Conservation (phyloP, 2,797 vertebrate genomes). For the Lates japonicus region DNA sequence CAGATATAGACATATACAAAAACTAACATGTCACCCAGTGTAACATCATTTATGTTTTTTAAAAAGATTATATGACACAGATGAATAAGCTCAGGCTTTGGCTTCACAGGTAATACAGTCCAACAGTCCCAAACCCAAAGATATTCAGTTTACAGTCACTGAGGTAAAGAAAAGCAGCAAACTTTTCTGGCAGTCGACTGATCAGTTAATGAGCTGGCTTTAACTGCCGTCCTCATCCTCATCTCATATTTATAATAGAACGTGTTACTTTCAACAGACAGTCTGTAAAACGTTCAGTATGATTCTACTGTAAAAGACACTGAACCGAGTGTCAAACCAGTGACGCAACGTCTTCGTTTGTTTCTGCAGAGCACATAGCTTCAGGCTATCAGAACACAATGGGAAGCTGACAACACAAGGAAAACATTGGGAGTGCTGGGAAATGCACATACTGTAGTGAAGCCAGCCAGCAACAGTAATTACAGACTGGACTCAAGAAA, state of each 20-base stretch:
- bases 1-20: background rate
- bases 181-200: background rate
- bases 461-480: conserved; percentile 77
- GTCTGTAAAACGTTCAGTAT: background rate
- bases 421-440: conserved; percentile 81
- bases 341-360: conserved; percentile 49
- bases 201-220: background rate
- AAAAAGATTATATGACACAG: background rate
- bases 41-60: background rate
- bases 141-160: background rate
- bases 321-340: conserved; percentile 36
- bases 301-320: conserved; percentile 20
- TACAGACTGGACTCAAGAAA: conserved; percentile 81
- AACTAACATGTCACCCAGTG: background rate
- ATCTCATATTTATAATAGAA: too few species aligned
- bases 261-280: background rate
- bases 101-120: background rate
- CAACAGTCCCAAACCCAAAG: background rate
- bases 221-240: background rate
- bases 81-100: background rate
- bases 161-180: background rate
- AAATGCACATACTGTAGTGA: conserved; percentile 68
- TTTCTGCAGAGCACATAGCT: conserved; percentile 62
- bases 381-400: conserved; percentile 78
- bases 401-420: conserved; percentile 82